These are phyloP conservation scores for Gallinago media DNA, from an alignment of 2,113 vertebrate species.

Conservation along the genomic window DNA sequence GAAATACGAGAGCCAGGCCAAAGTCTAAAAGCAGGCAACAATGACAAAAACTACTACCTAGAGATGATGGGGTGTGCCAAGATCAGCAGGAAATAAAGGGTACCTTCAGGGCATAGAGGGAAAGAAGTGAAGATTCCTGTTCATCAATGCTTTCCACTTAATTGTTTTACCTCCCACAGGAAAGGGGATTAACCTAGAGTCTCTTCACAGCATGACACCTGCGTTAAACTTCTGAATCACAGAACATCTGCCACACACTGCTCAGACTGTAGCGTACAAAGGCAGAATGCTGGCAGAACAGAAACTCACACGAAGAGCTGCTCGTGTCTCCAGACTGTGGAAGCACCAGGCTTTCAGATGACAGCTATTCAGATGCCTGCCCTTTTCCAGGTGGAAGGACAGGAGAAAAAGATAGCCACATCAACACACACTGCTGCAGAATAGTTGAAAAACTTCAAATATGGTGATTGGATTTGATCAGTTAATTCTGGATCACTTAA, in stretches of 20 bases:
- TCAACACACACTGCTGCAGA: background rate
- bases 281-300: background rate
- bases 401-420: background rate
- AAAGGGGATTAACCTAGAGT: slow-evolving; percentile 15
- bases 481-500: background rate
- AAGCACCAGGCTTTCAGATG: background rate
- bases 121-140: background rate
- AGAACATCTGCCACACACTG: background rate
- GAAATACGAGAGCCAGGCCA: background rate
- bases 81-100: background rate
- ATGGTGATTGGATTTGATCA: background rate
- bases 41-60: background rate
- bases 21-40: background rate
- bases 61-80: background rate
- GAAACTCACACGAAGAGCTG: background rate
- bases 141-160: background rate
- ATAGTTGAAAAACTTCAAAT: rapidly evolving
- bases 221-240: background rate
- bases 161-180: slow-evolving; percentile 34
- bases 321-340: background rate
- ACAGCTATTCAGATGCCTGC: background rate
- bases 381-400: background rate
- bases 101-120: background rate
- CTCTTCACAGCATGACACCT: background rate
- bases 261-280: background rate